Evolutionary conservation across 2,113 vertebrate genomes (phyloP).

Genomic region (Phyllostomus hastatus): DNA sequence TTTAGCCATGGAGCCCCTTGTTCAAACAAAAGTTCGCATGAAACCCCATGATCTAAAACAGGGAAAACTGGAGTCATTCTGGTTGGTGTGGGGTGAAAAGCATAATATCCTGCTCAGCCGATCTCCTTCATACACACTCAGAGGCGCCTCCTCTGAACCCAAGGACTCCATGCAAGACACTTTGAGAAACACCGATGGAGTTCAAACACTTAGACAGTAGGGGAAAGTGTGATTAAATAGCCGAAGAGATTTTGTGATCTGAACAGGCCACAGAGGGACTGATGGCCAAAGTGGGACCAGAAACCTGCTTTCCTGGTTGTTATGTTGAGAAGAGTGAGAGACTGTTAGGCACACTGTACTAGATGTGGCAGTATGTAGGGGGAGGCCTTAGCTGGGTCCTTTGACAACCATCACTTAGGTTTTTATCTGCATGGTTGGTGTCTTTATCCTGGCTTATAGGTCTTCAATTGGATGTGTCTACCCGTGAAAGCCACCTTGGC

Average conservation of each 20-base stretch:
- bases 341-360: background rate
- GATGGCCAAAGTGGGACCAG: background rate
- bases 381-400: background rate
- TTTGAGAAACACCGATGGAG: background rate
- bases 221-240: background rate
- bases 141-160: background rate
- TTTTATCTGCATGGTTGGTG: background rate
- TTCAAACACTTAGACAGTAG: background rate
- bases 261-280: background rate
- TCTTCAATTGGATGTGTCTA: background rate
- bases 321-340: background rate
- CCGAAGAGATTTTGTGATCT: background rate
- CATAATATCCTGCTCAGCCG: background rate
- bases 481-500: background rate
- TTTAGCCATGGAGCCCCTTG: background rate
- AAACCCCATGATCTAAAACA: background rate
- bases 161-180: background rate
- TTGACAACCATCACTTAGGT: background rate
- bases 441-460: background rate
- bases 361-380: too few species aligned
- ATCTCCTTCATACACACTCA: background rate
- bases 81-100: background rate
- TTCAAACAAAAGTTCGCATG: background rate
- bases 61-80: background rate
- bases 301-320: background rate